A percentile compares a stretch with the other conserved stretches of the same genome.
phyloP scores from a whole-genome alignment of 2,888 invertebrate species.

The Aricia artaxerxes region DNA sequence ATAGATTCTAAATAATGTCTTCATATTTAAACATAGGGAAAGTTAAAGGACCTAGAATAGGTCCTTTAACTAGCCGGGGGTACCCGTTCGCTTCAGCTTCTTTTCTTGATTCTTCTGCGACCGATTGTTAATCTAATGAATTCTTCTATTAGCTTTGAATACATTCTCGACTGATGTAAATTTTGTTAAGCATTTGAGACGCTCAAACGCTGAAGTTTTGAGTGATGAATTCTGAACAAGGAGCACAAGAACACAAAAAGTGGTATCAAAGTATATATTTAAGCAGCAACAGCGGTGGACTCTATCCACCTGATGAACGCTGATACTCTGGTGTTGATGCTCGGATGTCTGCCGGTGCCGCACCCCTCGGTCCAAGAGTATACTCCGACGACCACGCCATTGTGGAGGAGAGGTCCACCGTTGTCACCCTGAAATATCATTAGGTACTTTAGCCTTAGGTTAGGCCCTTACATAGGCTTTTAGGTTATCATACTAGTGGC shows the following conservation, averaged over 20 bases:
- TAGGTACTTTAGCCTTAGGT: no score
- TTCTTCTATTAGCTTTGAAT: no score
- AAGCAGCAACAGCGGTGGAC: slow-evolving; percentile 45
- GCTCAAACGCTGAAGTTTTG: neutral
- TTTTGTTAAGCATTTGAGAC: neutral
- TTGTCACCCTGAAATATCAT: slow-evolving; percentile 57
- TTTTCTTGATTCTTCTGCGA: neutral
- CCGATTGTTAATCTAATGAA: neutral
- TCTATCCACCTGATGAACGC: slow-evolving; percentile 58
- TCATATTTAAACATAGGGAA: neutral
- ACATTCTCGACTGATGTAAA: neutral
- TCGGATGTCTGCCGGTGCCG: slow-evolving; percentile 53
- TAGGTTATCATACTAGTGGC: no score
- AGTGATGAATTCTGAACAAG: neutral
- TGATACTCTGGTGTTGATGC: slow-evolving; percentile 59
- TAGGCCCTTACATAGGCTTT: no score
- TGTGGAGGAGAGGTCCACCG: slow-evolving; percentile 61
- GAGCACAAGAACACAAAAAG: neutral
- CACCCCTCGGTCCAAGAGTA: slow-evolving; percentile 60
- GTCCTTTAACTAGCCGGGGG: neutral
- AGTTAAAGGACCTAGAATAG: neutral
- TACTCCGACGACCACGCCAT: slow-evolving; percentile 57
- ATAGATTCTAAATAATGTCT: neutral
- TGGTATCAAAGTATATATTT: neutral
- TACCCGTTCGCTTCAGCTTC: neutral